These are phyloP conservation scores for Neostethus bicornis DNA, from an alignment of 2,797 vertebrate genomes.

Conservation along the genomic window DNA sequence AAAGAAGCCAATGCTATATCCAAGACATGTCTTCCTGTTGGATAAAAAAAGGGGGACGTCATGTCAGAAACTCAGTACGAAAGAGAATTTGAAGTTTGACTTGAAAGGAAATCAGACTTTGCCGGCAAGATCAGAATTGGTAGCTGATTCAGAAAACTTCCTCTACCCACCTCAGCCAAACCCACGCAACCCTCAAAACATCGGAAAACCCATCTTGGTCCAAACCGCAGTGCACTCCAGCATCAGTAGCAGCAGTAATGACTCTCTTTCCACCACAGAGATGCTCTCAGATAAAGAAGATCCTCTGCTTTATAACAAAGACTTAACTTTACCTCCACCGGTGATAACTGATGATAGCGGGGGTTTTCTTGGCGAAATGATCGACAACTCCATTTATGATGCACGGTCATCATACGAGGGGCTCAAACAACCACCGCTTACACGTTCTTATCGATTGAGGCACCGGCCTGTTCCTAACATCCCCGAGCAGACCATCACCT, in stretches of 20 bases:
- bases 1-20: constrained; percentile 46
- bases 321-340: constrained; percentile 15
- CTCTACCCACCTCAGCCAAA: constrained; percentile 22
- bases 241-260: constrained; percentile 35
- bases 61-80: constrained; percentile 27
- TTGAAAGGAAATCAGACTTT: constrained; percentile 47
- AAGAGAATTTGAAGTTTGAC: constrained; percentile 9
- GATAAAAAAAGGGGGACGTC: constrained; percentile 44
- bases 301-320: constrained; percentile 21
- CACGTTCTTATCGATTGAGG: constrained; percentile 85
- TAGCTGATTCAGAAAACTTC: background rate
- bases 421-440: constrained; percentile 45
- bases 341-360: constrained; percentile 14
- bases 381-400: constrained; percentile 89
- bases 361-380: constrained; percentile 85
- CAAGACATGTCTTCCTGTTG: constrained; percentile 63
- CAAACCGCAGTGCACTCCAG: background rate
- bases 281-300: constrained; percentile 60
- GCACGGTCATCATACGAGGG: constrained; percentile 7
- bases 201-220: background rate
- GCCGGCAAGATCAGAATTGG: constrained; percentile 52
- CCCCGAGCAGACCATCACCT: constrained; percentile 64
- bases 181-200: constrained; percentile 39
- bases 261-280: constrained; percentile 60
- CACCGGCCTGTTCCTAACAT: constrained; percentile 93